These are phyloP conservation scores for Myrmophylax atrothorax DNA, from an alignment of 2,113 vertebrate species.

Conservation along the genomic window DNA sequence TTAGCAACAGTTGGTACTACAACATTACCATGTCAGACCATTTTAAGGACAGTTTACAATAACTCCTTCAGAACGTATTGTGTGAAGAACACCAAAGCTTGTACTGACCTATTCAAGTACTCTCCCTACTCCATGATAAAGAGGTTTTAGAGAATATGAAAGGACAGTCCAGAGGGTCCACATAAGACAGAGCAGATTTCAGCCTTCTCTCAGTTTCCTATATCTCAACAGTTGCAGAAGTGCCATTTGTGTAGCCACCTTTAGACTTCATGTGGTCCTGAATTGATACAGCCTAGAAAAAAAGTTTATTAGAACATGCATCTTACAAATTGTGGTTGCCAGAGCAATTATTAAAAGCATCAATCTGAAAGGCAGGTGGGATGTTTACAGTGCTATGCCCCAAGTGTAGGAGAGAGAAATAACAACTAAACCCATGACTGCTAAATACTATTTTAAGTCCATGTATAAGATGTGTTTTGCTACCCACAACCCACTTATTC, in stretches of 20 bases:
- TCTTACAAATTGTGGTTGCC: neutral
- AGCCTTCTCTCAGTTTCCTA: constrained; percentile 68
- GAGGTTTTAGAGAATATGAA: neutral
- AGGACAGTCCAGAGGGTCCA: neutral
- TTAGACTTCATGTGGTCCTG: constrained; percentile 90
- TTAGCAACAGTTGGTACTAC: neutral
- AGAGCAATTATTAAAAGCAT: neutral
- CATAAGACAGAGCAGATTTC: neutral
- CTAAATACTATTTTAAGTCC: neutral
- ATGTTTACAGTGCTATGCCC: neutral
- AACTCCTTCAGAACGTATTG: neutral
- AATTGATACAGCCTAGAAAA: constrained; percentile 78
- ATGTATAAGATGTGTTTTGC: neutral
- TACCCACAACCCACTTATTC: neutral
- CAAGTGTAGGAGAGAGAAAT: neutral
- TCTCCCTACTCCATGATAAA: neutral
- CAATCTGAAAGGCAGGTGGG: neutral
- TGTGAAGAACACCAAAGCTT: neutral
- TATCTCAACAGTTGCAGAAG: constrained; percentile 76
- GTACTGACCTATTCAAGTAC: neutral
- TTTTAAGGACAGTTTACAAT: neutral
- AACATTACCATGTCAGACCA: neutral
- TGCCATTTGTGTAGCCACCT: constrained; percentile 81
- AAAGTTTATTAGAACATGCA: neutral
- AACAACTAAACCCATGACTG: neutral